phyloP scores from a whole-genome alignment of 1,140 invertebrate species.

The Physella acuta region DNA sequence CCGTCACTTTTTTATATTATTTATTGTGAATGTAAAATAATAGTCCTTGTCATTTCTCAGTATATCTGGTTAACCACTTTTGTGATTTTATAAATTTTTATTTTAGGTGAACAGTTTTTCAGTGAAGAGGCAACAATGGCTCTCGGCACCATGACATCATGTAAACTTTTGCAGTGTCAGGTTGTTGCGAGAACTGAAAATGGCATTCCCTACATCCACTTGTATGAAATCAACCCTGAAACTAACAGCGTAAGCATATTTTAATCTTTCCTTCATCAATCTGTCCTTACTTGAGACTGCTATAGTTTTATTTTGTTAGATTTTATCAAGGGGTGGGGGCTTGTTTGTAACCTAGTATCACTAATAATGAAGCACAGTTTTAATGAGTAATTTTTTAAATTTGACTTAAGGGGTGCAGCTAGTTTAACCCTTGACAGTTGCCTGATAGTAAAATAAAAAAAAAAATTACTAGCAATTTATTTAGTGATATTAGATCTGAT shows the following conservation, averaged over 20 bases:
- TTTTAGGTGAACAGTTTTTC: slow-evolving; percentile 53
- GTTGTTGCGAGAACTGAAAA: slow-evolving; percentile 78
- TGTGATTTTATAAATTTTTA: not conserved
- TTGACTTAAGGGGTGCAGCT: not conserved
- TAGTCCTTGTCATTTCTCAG: not conserved
- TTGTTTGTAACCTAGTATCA: not conserved
- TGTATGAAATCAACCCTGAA: slow-evolving; percentile 72
- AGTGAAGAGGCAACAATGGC: slow-evolving; percentile 72
- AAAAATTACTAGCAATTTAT: too few relatives aligned
- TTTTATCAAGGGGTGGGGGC: not conserved
- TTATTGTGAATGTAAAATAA: not conserved
- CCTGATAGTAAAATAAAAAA: not conserved
- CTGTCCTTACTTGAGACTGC: too few relatives aligned
- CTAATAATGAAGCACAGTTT: not conserved
- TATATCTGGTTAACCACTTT: not conserved
- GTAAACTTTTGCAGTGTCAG: slow-evolving; percentile 82
- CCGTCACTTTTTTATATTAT: not conserved
- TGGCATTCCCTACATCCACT: slow-evolving; percentile 75
- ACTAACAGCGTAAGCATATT: slow-evolving; percentile 64
- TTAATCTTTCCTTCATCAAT: not conserved
- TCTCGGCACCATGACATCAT: slow-evolving; percentile 76
- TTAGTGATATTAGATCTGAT: too few relatives aligned
- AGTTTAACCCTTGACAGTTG: not conserved
- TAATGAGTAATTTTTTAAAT: not conserved
- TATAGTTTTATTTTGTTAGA: not conserved